phyloP scores from a whole-genome alignment of 2,888 invertebrate species.

The Eretmocerus hayati region DNA sequence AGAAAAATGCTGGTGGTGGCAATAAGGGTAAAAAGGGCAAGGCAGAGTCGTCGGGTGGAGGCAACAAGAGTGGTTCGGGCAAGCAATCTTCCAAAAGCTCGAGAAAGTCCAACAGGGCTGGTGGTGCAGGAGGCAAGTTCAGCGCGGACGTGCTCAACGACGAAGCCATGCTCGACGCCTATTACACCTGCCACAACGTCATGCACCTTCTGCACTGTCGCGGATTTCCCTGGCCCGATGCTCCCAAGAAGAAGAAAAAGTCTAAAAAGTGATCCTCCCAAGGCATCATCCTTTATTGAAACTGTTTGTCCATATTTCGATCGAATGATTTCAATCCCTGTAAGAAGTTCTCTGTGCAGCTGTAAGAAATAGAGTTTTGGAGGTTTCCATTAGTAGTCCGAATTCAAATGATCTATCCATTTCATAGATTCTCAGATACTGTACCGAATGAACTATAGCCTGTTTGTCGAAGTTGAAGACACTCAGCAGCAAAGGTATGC shows the following conservation, averaged over 20 bases:
- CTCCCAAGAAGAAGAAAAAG: constrained; percentile 80
- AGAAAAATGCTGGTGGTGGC: constrained; percentile 36
- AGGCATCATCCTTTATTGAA: not conserved
- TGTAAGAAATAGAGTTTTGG: no score
- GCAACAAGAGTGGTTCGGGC: constrained; percentile 47
- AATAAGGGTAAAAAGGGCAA: constrained; percentile 43
- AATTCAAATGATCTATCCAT: no score
- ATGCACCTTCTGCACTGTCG: constrained; percentile 79
- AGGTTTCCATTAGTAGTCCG: no score
- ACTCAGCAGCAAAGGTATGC: no score
- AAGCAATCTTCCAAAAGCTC: constrained; percentile 50
- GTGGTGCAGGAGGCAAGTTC: constrained; percentile 55
- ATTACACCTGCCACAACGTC: constrained; percentile 87
- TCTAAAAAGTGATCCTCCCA: constrained; percentile 61
- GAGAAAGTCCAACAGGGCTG: constrained; percentile 40
- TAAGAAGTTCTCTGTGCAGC: no score
- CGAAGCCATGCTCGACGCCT: constrained; percentile 89
- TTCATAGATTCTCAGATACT: no score
- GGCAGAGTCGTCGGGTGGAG: no score
- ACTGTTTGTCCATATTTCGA: no score
- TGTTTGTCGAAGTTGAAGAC: no score
- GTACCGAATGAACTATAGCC: no score
- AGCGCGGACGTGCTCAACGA: constrained; percentile 82
- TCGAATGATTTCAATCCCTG: no score
- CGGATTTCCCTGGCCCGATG: constrained; percentile 86